Conservation (phyloP, 2,797 vertebrate genomes). For the Manis javanica region DNA sequence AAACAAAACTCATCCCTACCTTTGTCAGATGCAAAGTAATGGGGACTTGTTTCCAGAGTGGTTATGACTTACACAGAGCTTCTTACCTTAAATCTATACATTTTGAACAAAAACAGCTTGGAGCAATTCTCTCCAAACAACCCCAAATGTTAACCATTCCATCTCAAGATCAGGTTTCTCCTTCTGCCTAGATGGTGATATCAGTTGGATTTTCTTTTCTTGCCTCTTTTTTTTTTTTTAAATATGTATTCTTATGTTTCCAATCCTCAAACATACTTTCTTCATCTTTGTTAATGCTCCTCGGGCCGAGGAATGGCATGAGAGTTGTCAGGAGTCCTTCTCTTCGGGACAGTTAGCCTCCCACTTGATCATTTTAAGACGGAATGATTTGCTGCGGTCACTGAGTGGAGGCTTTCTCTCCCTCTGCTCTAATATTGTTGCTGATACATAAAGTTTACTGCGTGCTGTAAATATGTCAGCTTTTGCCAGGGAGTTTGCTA, state of each 20-base stretch:
- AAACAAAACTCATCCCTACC: slow-evolving; percentile 84
- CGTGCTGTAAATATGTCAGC: slow-evolving; percentile 89
- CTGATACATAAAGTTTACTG: slow-evolving; percentile 89
- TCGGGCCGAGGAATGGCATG: slow-evolving; percentile 81
- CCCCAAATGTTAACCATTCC: slow-evolving; percentile 90
- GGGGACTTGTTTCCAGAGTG: slow-evolving; percentile 83
- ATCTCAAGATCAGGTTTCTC: slow-evolving; percentile 89
- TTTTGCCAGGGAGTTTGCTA: slow-evolving; percentile 87
- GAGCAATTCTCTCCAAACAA: slow-evolving; percentile 91
- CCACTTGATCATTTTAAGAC: slow-evolving; percentile 87
- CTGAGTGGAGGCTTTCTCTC: slow-evolving; percentile 61
- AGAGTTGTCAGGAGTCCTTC: slow-evolving; percentile 79
- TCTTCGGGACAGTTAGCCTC: slow-evolving; percentile 86
- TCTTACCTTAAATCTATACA: slow-evolving; percentile 89
- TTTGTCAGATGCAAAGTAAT: slow-evolving; percentile 85
- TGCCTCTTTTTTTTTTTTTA: neutral
- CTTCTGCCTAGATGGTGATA: slow-evolving; percentile 85
- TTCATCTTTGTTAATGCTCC: slow-evolving; percentile 83
- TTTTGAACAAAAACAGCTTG: slow-evolving; percentile 91
- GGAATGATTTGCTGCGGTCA: slow-evolving; percentile 87
- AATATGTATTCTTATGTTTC: slow-evolving; percentile 88
- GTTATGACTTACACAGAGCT: slow-evolving; percentile 83
- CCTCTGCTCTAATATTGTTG: slow-evolving; percentile 85
- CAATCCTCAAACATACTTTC: slow-evolving; percentile 86
- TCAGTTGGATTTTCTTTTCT: slow-evolving; percentile 79